These are phyloP conservation scores for Prorops nasuta DNA, from an alignment of 1,140 invertebrate species.

Conservation along the genomic window DNA sequence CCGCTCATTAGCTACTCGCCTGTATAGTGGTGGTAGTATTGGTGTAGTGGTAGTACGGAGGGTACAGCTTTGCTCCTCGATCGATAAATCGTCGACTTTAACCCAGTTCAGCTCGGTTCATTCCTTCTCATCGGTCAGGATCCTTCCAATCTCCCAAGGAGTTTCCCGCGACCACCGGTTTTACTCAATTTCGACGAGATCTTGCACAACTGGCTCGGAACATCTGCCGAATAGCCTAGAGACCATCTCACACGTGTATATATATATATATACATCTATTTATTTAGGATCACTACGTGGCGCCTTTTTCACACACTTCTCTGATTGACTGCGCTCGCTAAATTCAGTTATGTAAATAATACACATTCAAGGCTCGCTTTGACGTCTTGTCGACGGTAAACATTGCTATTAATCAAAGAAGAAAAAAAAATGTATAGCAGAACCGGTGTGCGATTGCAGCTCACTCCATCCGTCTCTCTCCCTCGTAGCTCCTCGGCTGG, in stretches of 20 bases:
- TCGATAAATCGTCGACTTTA: no score
- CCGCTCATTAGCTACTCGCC: no score
- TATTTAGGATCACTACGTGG: no score
- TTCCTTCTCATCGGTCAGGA: no score
- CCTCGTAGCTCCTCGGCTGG: background rate
- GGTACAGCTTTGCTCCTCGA: no score
- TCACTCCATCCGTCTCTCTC: constrained; percentile 3
- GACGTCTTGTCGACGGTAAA: constrained; percentile 13
- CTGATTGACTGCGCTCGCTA: constrained; percentile 3
- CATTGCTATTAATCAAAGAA: background rate
- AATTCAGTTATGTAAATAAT: constrained; percentile 21
- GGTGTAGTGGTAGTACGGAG: no score
- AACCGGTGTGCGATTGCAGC: background rate
- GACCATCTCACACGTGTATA: no score
- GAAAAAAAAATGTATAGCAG: background rate
- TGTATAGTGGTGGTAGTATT: no score
- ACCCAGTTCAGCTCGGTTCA: no score
- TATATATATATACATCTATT: no score
- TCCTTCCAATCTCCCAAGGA: no score
- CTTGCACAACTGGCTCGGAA: background rate
- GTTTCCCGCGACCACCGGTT: no score
- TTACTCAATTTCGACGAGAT: background rate
- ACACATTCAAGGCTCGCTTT: constrained; percentile 13
- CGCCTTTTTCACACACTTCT: constrained; percentile 5
- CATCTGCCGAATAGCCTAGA: constrained; percentile 1